phyloP scores from a whole-genome alignment of 2,797 vertebrate genomes.

The Platalea minor region DNA sequence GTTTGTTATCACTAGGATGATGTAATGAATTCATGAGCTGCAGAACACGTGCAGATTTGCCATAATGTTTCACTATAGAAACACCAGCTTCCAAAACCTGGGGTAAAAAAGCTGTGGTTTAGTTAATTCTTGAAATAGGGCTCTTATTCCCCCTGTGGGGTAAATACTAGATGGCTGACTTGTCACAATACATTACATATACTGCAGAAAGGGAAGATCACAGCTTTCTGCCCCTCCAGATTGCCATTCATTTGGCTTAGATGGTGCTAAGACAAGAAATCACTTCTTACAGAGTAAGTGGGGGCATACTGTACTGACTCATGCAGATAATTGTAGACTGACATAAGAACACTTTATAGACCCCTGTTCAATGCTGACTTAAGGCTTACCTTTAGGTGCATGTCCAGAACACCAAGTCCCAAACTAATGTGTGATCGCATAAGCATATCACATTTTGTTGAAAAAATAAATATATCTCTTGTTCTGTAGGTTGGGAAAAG shows the following conservation, averaged over 20 bases:
- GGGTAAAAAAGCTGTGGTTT: background rate
- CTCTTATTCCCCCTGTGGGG: background rate
- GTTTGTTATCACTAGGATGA: slow-evolving; percentile 2
- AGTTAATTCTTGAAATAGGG: background rate
- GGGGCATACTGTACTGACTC: background rate
- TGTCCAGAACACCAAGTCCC: background rate
- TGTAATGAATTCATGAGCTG: background rate
- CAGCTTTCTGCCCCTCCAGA: background rate
- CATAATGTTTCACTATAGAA: background rate
- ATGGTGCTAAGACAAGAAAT: background rate
- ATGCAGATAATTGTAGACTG: background rate
- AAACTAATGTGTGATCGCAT: background rate
- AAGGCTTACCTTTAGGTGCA: background rate
- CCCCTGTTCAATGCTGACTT: background rate
- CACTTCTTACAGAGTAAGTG: background rate
- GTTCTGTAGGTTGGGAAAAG: background rate
- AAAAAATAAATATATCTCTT: background rate
- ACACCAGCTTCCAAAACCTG: background rate
- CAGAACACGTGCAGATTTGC: background rate
- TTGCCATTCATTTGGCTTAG: background rate
- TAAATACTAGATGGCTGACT: background rate
- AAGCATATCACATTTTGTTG: background rate
- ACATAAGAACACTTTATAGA: background rate
- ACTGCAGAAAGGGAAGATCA: background rate
- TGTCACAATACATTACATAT: background rate